Evolutionary conservation across 2,888 invertebrate genomes (phyloP), one percentile per base, ranked within the genome.

Genomic region (Mactromeris polynyma): DNA sequence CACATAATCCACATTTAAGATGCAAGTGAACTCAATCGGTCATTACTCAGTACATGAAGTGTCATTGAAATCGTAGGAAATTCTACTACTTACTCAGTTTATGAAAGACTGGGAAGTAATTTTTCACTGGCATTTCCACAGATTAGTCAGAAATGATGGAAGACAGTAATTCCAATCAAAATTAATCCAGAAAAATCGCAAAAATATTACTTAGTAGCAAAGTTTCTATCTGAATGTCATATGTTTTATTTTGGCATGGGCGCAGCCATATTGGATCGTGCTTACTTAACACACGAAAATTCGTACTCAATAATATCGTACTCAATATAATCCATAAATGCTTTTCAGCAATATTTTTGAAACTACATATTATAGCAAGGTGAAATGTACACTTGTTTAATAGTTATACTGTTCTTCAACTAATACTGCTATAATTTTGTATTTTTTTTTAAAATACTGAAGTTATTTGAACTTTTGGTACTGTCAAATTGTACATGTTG

Each of bases 211-310:
- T 73, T 31, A 83, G 81, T 46, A 31, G 73, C 19, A 46, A 46
- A 64, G 33, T 31, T 42, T 26, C 40, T 40, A 26, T 79, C 31
- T 83, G 88, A 90, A 88, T 88, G 88, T 88, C 90, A 90, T 83
- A 83, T 42, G 36, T 51, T 46, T 82, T 78, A 78, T 26, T 46
- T 17, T 46, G 19, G 9, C 77, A 89, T 87, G 92, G 90, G 87
- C 85, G 92, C 92, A 26, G 92, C 90, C 92, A 92, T 92, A 54
- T 91, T 91, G 87, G 79, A 92, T 92, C 85, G 91, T 89, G 81
- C 89, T 89, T 86, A 92, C 88, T 82, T 78, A 51, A 3, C 14
- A 36, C 7, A 3, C 0, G 0, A 33, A 2, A 0, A n/a, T 81
- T 78, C 51, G 54, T 69, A 78, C 69, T 31, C 17, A 58, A 31